Evolutionary conservation across 2,113 vertebrate species (phyloP).

Genomic region (Otus sunia): DNA sequence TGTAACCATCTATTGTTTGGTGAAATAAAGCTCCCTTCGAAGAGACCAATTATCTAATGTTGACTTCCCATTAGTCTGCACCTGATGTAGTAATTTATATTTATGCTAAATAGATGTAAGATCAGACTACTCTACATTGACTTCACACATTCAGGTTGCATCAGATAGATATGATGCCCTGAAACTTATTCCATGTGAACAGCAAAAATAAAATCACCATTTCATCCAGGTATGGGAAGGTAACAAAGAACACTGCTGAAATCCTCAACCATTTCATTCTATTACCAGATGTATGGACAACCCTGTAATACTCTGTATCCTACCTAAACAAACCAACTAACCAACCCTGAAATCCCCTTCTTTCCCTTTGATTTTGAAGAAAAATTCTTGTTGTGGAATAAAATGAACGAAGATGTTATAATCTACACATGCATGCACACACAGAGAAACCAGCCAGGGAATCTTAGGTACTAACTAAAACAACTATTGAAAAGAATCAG

Average conservation of each 20-base stretch:
- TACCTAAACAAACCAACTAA: not conserved
- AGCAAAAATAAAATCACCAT: not conserved
- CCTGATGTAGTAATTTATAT: not conserved
- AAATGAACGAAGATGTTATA: not conserved
- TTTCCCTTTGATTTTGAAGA: not conserved
- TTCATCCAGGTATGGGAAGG: not conserved
- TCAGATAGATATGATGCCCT: not conserved
- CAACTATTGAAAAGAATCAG: not conserved
- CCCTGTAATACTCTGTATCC: not conserved
- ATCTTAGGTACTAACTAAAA: not conserved
- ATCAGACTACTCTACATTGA: not conserved
- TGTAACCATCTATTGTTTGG: not conserved
- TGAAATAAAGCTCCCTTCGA: constrained; percentile 2
- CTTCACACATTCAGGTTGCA: not conserved
- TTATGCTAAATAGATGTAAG: constrained; percentile 13
- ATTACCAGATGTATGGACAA: not conserved
- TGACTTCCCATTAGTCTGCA: not conserved
- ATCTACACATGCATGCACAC: rapidly evolving
- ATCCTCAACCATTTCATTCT: not conserved
- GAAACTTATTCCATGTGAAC: not conserved
- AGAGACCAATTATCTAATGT: not conserved
- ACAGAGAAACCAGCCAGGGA: not conserved
- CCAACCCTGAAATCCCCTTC: not conserved
- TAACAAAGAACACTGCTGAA: not conserved
- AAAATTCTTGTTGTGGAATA: not conserved